Conservation (phyloP, 2,888 invertebrate genomes). For the Nyleta sp. region DNA sequence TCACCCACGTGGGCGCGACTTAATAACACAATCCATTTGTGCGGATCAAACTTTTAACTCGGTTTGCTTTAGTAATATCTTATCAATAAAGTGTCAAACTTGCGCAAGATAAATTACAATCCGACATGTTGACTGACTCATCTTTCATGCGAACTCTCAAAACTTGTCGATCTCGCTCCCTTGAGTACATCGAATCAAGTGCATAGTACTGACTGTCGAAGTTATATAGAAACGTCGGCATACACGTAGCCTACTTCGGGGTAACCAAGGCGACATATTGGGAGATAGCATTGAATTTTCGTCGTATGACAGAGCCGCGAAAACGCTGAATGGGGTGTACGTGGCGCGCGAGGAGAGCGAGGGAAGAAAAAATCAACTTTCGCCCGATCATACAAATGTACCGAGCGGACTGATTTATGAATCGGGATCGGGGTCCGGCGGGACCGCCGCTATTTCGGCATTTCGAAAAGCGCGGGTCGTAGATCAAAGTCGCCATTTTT, state of each 20-base stretch:
- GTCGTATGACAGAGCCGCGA: conserved; percentile 6
- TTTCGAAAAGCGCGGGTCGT: conserved; percentile 11
- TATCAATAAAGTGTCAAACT: conserved; percentile 56
- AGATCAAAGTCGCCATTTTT: conserved; percentile 21
- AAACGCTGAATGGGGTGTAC: conserved; percentile 27
- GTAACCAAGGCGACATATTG: conserved; percentile 49
- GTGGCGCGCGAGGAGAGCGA: neutral
- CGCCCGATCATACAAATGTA: conserved; percentile 29
- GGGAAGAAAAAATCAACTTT: conserved; percentile 27
- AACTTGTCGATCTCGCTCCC: conserved; percentile 49
- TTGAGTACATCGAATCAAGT: conserved; percentile 52
- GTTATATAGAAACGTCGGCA: conserved; percentile 41
- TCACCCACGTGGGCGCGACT: no score
- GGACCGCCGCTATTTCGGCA: conserved; percentile 18
- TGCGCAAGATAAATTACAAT: conserved; percentile 47
- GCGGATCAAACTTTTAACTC: conserved; percentile 32
- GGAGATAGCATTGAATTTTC: conserved; percentile 38
- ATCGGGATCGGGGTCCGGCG: conserved; percentile 16
- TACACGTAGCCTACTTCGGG: conserved; percentile 32
- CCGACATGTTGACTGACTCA: conserved; percentile 51
- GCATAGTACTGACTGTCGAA: conserved; percentile 36
- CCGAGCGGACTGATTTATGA: conserved; percentile 25
- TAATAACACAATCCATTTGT: conserved; percentile 14
- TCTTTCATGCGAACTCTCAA: conserved; percentile 51
- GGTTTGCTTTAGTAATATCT: conserved; percentile 38